phyloP scores from a whole-genome alignment of 2,888 invertebrate species.

The Lepidocyrtoides sp. region DNA sequence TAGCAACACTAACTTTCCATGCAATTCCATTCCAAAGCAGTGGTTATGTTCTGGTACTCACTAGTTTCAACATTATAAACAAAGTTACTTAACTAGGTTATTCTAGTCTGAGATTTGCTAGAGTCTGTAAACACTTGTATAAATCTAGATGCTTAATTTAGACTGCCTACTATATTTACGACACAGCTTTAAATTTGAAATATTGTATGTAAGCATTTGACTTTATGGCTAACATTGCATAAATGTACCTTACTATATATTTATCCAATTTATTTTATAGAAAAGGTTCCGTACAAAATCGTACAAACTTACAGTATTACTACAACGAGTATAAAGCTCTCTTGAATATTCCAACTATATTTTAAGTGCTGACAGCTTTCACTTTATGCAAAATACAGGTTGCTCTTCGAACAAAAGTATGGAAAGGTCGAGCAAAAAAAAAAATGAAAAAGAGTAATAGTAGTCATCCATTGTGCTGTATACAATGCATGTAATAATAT shows the following conservation, averaged over 20 bases:
- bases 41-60: background rate
- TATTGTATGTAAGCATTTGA: background rate
- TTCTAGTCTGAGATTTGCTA: too few species aligned
- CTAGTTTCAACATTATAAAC: background rate
- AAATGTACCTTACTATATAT: background rate
- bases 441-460: background rate
- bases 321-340: too few species aligned
- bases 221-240: background rate
- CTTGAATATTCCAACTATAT: background rate
- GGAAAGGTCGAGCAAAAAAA: background rate
- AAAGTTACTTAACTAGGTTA: conserved; percentile 52
- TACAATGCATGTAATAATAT: conserved; percentile 27
- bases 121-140: background rate
- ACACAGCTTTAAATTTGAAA: background rate
- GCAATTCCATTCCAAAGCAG: background rate
- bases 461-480: conserved; percentile 24
- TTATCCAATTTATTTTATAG: background rate
- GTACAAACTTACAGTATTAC: too few species aligned
- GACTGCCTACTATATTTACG: background rate
- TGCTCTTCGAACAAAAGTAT: too few species aligned
- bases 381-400: background rate
- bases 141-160: conserved; percentile 9
- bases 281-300: too few species aligned
- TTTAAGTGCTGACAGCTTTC: conserved; percentile 46
- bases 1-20: conserved; percentile 5